phyloP scores from a whole-genome alignment of 2,797 vertebrate species.

The Leuciscus waleckii region DNA sequence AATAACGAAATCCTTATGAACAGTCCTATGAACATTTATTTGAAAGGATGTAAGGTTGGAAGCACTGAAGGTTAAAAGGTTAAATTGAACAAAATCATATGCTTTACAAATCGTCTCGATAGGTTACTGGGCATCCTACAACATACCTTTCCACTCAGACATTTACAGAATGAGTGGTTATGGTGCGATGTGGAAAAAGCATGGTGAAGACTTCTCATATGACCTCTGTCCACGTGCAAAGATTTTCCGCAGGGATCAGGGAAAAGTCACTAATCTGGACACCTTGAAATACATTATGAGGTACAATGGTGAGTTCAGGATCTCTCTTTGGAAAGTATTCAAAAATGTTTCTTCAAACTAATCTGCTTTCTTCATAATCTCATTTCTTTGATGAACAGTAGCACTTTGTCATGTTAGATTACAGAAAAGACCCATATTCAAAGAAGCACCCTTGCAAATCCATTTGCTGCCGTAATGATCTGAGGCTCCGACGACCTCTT shows the following conservation, averaged over 20 bases:
- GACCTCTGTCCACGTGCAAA: constrained; percentile 90
- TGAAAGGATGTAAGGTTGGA: neutral
- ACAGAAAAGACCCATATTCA: constrained; percentile 84
- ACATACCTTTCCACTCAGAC: constrained; percentile 86
- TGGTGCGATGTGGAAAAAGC: constrained; percentile 76
- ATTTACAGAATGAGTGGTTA: constrained; percentile 90
- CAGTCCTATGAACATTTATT: neutral
- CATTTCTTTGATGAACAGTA: neutral
- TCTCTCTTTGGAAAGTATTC: neutral
- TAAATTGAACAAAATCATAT: neutral
- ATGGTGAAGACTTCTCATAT: constrained; percentile 87
- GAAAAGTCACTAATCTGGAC: constrained; percentile 78
- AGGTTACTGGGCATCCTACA: constrained; percentile 96
- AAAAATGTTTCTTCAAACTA: neutral
- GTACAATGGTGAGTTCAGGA: constrained; percentile 87
- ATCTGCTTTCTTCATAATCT: neutral
- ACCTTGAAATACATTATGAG: constrained; percentile 91
- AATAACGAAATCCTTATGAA: neutral
- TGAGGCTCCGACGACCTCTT: constrained; percentile 75
- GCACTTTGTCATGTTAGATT: constrained; percentile 76
- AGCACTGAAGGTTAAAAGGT: neutral
- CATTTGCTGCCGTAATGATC: constrained; percentile 89
- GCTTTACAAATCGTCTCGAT: constrained; percentile 49
- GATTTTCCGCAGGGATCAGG: constrained; percentile 91
- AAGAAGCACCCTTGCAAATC: constrained; percentile 87